Conservation (phyloP, 2,113 vertebrate genomes). For the Motacilla alba region DNA sequence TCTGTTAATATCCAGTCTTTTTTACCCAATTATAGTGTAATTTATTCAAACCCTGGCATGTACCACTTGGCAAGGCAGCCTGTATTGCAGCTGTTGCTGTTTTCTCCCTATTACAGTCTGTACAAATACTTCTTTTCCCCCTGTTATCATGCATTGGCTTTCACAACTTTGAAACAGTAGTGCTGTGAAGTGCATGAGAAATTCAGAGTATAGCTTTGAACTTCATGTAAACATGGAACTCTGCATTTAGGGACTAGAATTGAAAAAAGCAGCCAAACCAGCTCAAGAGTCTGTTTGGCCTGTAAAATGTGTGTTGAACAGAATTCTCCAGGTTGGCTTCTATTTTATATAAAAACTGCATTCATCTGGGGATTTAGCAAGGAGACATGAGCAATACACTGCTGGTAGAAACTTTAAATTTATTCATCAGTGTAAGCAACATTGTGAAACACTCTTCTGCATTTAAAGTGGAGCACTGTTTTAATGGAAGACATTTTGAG, state of each 20-base stretch:
- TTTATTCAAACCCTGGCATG: slow-evolving; percentile 15
- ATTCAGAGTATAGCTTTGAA: not conserved
- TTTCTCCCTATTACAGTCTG: not conserved
- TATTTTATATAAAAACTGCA: not conserved
- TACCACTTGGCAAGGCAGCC: not conserved
- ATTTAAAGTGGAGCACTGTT: not conserved
- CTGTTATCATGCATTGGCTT: not conserved
- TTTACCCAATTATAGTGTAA: not conserved
- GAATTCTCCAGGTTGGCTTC: not conserved
- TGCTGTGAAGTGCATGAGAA: slow-evolving; percentile 1
- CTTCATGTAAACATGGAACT: not conserved
- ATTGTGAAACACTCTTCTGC: not conserved
- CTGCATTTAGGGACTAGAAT: not conserved
- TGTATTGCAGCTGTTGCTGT: slow-evolving; percentile 5
- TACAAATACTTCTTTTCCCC: not conserved
- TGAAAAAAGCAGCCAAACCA: not conserved
- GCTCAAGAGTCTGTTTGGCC: not conserved
- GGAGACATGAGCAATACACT: not conserved
- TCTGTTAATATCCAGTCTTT: slow-evolving; percentile 36
- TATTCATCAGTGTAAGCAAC: not conserved
- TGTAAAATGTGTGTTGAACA: not conserved
- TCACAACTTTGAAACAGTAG: not conserved
- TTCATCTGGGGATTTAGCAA: not conserved
- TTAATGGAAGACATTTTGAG: not conserved
- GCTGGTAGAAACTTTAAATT: not conserved